These are phyloP conservation scores for Aspidoscelis tigris DNA, from an alignment of 2,113 vertebrate species.

Conservation along the genomic window DNA sequence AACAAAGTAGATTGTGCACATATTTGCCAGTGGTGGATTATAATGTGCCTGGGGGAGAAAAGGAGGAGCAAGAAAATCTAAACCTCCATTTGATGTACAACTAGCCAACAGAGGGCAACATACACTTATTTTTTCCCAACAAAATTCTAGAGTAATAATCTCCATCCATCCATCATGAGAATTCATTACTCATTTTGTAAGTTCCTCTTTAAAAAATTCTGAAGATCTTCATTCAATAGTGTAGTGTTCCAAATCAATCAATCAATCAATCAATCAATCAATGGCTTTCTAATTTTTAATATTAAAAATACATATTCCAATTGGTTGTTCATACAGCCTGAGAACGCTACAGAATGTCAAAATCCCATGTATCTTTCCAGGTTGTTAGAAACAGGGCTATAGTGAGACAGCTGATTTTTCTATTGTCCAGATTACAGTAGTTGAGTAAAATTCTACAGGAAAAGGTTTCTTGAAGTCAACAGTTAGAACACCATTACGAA, in stretches of 20 bases:
- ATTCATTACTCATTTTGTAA: background rate
- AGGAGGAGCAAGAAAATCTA: background rate
- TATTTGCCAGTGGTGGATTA: too few relatives aligned
- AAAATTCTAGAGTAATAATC: background rate
- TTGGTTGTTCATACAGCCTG: background rate
- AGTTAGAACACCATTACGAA: background rate
- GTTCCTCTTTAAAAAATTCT: background rate
- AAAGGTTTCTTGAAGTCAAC: background rate
- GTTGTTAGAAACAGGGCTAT: background rate
- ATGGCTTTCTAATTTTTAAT: background rate
- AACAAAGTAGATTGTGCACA: too few relatives aligned
- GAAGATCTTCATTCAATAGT: background rate
- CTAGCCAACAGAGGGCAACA: conserved; percentile 33
- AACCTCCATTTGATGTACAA: background rate
- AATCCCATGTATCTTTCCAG: background rate
- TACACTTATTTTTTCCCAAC: background rate
- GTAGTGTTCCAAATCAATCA: background rate
- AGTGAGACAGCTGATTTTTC: background rate
- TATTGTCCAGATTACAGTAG: background rate
- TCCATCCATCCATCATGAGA: background rate
- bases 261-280: background rate
- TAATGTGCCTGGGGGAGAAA: too few relatives aligned
- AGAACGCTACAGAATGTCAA: background rate
- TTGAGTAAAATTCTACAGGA: background rate
- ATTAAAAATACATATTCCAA: background rate